phyloP scores from a whole-genome alignment of 1,140 invertebrate species.

The Eubasilissa regina region DNA sequence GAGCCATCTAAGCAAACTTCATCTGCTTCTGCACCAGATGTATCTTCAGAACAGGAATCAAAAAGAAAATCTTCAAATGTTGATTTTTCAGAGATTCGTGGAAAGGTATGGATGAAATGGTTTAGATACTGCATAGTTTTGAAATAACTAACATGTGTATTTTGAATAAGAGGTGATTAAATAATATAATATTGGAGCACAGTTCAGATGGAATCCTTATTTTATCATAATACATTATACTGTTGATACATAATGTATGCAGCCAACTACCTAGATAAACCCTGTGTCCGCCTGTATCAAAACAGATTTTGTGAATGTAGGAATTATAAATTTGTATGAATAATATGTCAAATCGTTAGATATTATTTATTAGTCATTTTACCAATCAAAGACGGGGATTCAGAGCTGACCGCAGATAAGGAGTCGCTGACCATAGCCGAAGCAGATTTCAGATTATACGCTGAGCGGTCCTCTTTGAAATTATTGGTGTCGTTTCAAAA shows the following conservation, averaged over 20 bases:
- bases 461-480: constrained; percentile 26
- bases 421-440: background rate
- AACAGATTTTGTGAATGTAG: background rate
- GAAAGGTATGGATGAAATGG: constrained; percentile 49
- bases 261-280: too few species aligned
- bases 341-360: too few species aligned
- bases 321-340: too few species aligned
- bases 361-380: too few species aligned
- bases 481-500: constrained; percentile 15
- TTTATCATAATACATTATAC: too few species aligned
- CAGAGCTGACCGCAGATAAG: background rate
- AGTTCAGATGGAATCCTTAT: too few species aligned
- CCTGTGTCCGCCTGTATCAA: background rate
- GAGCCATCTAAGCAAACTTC: constrained; percentile 43
- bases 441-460: background rate
- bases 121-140: background rate
- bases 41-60: background rate
- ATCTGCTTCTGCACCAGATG: constrained; percentile 34
- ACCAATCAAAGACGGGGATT: too few species aligned
- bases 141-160: too few species aligned
- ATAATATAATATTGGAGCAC: too few species aligned
- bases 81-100: constrained; percentile 57
- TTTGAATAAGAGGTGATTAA: too few species aligned
- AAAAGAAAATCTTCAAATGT: constrained; percentile 10
- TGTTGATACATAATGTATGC: too few species aligned